These are phyloP conservation scores for Chloroceryle aenea DNA, from an alignment of 2,113 vertebrate species.

Conservation along the genomic window DNA sequence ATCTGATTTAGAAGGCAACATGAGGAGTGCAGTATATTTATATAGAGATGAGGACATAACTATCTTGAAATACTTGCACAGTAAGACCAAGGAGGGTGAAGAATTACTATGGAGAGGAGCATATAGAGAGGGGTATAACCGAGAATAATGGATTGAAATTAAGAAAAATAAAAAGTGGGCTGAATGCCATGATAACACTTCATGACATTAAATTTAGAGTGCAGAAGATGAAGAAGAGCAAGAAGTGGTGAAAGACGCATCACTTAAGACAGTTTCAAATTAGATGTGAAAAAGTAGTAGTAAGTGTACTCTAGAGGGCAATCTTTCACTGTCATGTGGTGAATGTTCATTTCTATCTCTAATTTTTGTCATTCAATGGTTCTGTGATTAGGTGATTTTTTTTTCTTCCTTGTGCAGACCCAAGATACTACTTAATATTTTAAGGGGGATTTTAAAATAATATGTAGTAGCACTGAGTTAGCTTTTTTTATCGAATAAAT, in stretches of 20 bases:
- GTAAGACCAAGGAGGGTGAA: neutral
- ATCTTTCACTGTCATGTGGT: neutral
- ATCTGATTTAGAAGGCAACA: constrained; percentile 8
- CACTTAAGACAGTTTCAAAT: constrained; percentile 23
- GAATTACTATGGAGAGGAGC: neutral
- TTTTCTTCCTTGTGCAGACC: neutral
- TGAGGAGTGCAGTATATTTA: neutral
- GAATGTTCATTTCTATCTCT: neutral
- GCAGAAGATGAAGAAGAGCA: neutral
- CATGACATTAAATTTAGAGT: neutral
- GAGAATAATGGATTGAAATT: constrained; percentile 46
- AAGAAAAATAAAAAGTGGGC: constrained; percentile 34
- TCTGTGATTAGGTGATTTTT: neutral
- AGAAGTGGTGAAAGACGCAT: constrained; percentile 5
- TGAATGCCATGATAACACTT: neutral
- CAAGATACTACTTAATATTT: constrained; percentile 20
- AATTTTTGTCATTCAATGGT: neutral
- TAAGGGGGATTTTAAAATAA: constrained; percentile 48
- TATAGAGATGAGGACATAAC: neutral
- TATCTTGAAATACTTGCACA: neutral
- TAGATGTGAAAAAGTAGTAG: constrained; percentile 3
- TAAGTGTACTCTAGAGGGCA: constrained; percentile 32
- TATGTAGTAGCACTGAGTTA: neutral
- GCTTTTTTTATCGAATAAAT: constrained; percentile 20
- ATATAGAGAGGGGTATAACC: neutral